Conservation (phyloP, 2,797 vertebrate genomes). For the Benthosema pterotum region DNA sequence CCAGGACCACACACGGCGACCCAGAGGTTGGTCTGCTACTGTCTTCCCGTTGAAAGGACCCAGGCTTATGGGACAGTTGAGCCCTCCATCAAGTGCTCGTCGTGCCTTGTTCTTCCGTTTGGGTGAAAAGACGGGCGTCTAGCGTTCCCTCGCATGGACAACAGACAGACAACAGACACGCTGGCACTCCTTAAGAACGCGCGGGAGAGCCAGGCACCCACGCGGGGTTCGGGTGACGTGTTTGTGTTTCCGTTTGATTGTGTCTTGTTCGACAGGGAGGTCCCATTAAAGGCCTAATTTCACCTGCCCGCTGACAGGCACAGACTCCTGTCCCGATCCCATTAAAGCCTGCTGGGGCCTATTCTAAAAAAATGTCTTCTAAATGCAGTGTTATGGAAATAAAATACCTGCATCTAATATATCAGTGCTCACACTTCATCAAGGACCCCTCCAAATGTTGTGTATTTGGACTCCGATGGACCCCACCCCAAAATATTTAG, state of each 20-base stretch:
- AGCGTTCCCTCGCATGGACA: slow-evolving; percentile 6
- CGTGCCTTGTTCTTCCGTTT: slow-evolving; percentile 25
- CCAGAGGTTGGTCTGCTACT: too few relatives aligned
- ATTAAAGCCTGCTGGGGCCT: too few relatives aligned
- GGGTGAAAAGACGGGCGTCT: slow-evolving; percentile 15
- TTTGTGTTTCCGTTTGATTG: slow-evolving; percentile 37
- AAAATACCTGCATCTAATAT: too few relatives aligned
- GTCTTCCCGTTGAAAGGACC: slow-evolving; percentile 36
- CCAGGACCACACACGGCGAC: too few relatives aligned
- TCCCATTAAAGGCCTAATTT: slow-evolving; percentile 45
- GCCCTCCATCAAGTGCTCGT: slow-evolving; percentile 2
- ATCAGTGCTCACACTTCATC: too few relatives aligned
- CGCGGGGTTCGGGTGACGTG: slow-evolving; percentile 15
- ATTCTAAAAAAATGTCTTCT: too few relatives aligned
- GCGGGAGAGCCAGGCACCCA: not conserved
- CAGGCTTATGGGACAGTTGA: slow-evolving; percentile 23
- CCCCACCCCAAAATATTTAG: too few relatives aligned
- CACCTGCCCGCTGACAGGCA: slow-evolving; percentile 8
- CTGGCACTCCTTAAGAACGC: slow-evolving; percentile 17
- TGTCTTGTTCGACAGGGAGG: slow-evolving; percentile 16
- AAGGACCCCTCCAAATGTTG: too few relatives aligned
- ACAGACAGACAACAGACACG: slow-evolving; percentile 6
- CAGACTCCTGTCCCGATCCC: not conserved
- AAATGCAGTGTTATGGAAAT: too few relatives aligned
- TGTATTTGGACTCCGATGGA: too few relatives aligned